A percentile compares a stretch with the other conserved stretches of the same genome.
These are phyloP conservation scores for Penaeus chinensis DNA, from an alignment of 1,140 invertebrate genomes.

Conservation along the genomic window DNA sequence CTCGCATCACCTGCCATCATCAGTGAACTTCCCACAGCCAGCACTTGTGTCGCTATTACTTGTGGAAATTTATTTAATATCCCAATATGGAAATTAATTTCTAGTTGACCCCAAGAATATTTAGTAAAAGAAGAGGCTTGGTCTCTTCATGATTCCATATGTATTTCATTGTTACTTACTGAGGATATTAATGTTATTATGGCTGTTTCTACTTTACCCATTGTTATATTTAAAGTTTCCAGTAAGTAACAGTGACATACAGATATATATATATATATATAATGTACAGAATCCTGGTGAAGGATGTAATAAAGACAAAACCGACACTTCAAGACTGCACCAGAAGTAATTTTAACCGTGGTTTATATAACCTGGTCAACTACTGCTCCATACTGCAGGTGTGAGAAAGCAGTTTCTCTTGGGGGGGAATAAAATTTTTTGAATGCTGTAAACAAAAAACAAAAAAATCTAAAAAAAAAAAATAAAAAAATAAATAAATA, in stretches of 20 bases:
- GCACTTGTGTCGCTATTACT: conserved; percentile 37
- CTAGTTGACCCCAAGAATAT: conserved; percentile 18
- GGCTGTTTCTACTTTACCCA: conserved; percentile 57
- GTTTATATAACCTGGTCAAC: conserved; percentile 31
- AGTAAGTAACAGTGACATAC: conserved; percentile 54
- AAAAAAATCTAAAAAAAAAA: not conserved
- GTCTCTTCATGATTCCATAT: conserved; percentile 46
- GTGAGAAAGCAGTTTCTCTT: conserved; percentile 46
- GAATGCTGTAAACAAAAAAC: not conserved
- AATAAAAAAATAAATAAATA: conserved; percentile 29
- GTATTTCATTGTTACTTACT: conserved; percentile 55
- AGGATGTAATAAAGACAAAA: conserved; percentile 57
- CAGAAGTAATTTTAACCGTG: conserved; percentile 42
- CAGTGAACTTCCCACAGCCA: conserved; percentile 47
- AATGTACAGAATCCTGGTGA: conserved; percentile 59
- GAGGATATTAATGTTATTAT: conserved; percentile 55
- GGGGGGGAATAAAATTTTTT: not conserved
- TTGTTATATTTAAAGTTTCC: conserved; percentile 57
- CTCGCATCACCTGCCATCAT: conserved; percentile 13
- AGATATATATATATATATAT: too few relatives aligned
- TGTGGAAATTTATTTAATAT: conserved; percentile 43
- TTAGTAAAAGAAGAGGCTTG: conserved; percentile 35
- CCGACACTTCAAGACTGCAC: conserved; percentile 50
- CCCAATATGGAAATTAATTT: conserved; percentile 6
- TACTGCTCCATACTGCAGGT: conserved; percentile 41